These are phyloP conservation scores for Eurypyga helias DNA, from an alignment of 2,113 vertebrate species.

Conservation along the genomic window DNA sequence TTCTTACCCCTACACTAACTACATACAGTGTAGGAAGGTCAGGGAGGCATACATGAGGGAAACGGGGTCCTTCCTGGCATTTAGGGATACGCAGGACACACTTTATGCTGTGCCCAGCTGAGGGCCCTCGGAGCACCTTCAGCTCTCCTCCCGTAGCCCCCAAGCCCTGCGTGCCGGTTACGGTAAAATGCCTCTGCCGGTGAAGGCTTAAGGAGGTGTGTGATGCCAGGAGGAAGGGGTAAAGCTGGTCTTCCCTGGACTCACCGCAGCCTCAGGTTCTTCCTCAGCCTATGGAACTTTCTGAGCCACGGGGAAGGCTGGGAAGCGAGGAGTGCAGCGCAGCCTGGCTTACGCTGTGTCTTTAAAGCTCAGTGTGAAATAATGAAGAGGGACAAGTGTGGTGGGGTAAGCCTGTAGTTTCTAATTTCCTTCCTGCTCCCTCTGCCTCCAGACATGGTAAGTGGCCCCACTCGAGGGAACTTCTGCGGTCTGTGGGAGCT, in stretches of 20 bases:
- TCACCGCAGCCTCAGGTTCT: background rate
- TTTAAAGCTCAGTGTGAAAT: background rate
- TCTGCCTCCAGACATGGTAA: background rate
- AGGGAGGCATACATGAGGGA: background rate
- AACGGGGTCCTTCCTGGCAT: fast-evolving
- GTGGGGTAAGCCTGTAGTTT: background rate
- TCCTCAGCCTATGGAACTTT: background rate
- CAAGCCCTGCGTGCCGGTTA: background rate
- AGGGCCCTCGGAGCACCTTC: background rate
- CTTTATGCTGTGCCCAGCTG: background rate
- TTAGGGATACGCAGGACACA: too few relatives aligned
- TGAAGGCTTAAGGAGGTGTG: background rate
- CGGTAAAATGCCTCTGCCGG: fast-evolving
- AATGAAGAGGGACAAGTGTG: background rate
- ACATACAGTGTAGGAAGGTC: background rate
- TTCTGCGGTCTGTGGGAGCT: background rate
- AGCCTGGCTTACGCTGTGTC: background rate
- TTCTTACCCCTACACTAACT: background rate
- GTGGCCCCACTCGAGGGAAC: background rate
- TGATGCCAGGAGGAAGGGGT: background rate
- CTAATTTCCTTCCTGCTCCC: background rate
- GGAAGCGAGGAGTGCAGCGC: background rate
- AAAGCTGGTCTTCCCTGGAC: background rate
- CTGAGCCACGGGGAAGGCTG: background rate
- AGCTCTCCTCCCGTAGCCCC: background rate